phyloP scores from a whole-genome alignment of 2,888 invertebrate genomes.

The Catocala nupta region DNA sequence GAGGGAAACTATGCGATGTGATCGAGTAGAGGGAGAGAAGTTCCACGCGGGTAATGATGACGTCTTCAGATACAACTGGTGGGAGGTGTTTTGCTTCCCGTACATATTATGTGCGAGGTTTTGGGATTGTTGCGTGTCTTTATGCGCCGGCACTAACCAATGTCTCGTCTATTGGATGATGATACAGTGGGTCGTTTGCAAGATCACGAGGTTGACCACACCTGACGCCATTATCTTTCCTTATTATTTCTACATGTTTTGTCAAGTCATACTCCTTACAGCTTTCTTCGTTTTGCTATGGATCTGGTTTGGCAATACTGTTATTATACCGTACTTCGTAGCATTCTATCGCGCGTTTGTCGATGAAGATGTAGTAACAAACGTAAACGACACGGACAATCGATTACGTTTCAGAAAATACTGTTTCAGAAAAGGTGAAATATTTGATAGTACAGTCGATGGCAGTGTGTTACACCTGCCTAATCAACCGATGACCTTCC shows the following conservation, averaged over 20 bases:
- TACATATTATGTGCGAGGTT: slow-evolving; percentile 70
- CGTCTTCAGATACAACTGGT: slow-evolving; percentile 71
- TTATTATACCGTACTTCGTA: slow-evolving; percentile 67
- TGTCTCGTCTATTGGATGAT: slow-evolving; percentile 77
- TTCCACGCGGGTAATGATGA: slow-evolving; percentile 69
- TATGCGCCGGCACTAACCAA: slow-evolving; percentile 75
- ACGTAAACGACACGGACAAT: neutral
- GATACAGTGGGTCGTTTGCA: slow-evolving; percentile 78
- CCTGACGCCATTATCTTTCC: slow-evolving; percentile 77
- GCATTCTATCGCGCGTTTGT: slow-evolving; percentile 57
- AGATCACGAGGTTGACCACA: slow-evolving; percentile 69
- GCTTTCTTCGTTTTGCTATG: slow-evolving; percentile 64
- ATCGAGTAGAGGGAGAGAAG: slow-evolving; percentile 55
- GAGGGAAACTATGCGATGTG: slow-evolving; percentile 52
- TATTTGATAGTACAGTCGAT: neutral
- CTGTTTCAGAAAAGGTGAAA: slow-evolving; percentile 78
- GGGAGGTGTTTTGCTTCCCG: slow-evolving; percentile 67
- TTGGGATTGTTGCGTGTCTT: slow-evolving; percentile 68
- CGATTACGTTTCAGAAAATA: slow-evolving; percentile 66
- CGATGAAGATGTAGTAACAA: slow-evolving; percentile 14
- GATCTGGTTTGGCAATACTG: slow-evolving; percentile 62
- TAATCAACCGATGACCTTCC: too few species aligned
- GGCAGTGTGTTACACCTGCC: neutral
- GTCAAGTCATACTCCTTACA: slow-evolving; percentile 72
- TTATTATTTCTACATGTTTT: slow-evolving; percentile 78